phyloP scores from a whole-genome alignment of 2,113 vertebrate genomes.

The Scolopax mira region DNA sequence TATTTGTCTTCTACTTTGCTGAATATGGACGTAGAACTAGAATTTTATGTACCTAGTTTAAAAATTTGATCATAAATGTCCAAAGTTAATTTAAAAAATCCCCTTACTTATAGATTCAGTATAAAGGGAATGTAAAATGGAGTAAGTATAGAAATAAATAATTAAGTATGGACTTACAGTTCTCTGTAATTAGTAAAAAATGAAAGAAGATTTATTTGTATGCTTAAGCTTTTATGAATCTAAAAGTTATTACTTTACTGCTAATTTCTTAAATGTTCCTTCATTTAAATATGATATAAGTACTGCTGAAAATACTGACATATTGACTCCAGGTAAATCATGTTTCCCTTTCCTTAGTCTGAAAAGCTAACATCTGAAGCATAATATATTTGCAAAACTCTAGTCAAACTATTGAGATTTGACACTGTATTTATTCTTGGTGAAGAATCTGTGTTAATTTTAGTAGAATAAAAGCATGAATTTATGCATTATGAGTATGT shows the following conservation, averaged over 20 bases:
- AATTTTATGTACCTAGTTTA: background rate
- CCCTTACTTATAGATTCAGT: background rate
- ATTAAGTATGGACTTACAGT: background rate
- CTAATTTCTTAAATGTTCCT: background rate
- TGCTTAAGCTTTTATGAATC: background rate
- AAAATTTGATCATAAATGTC: background rate
- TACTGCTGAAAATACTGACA: background rate
- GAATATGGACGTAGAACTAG: background rate
- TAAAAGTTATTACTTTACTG: background rate
- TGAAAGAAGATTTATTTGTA: background rate
- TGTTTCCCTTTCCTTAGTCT: background rate
- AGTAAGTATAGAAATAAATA: background rate
- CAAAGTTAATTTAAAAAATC: background rate
- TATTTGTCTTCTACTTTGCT: background rate
- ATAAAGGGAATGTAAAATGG: background rate
- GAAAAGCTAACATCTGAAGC: background rate
- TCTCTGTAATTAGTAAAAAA: background rate
- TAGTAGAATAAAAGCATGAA: background rate
- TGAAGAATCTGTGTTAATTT: background rate
- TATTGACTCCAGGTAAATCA: background rate
- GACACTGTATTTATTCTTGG: background rate
- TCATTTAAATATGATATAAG: constrained; percentile 13
- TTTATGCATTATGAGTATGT: background rate
- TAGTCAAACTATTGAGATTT: background rate
- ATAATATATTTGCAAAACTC: background rate